Evolutionary conservation across 2,888 invertebrate species (phyloP).

Genomic region (Yponomeuta cagnagella): DNA sequence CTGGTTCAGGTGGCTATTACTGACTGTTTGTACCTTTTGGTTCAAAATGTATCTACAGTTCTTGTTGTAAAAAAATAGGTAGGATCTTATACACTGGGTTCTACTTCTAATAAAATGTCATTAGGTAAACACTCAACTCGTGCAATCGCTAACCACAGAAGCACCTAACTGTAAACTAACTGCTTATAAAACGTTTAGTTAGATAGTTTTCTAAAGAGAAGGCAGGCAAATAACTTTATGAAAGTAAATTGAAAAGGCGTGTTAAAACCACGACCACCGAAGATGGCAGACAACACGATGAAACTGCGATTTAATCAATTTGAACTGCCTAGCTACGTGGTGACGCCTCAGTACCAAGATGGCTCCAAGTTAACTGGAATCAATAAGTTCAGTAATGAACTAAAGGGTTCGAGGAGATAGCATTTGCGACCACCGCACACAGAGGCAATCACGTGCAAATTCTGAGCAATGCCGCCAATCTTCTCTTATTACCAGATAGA

Average conservation of each 20-base stretch:
- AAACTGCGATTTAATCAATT: neutral
- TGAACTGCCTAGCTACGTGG: neutral
- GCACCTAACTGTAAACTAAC: too few relatives aligned
- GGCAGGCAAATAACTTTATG: neutral
- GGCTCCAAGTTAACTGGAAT: neutral
- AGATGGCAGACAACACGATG: neutral
- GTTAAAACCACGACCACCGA: neutral
- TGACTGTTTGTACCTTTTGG: too few relatives aligned
- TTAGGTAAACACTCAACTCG: neutral
- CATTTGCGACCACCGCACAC: neutral
- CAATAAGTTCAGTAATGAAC: neutral
- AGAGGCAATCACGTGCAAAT: slow-evolving; percentile 6
- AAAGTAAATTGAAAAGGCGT: neutral
- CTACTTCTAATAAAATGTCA: too few relatives aligned
- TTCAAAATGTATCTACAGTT: too few relatives aligned
- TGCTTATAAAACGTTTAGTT: too few relatives aligned
- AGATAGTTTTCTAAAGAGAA: neutral
- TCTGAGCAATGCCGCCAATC: slow-evolving; percentile 9
- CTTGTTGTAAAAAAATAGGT: too few relatives aligned
- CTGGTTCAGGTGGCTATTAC: neutral
- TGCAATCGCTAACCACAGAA: neutral
- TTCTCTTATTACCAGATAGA: slow-evolving; percentile 5
- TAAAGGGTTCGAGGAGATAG: neutral
- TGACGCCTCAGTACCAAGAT: neutral
- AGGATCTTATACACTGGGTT: too few relatives aligned